These are phyloP conservation scores for Lampris megalopsis DNA, from an alignment of 2,113 vertebrate species.

Conservation along the genomic window DNA sequence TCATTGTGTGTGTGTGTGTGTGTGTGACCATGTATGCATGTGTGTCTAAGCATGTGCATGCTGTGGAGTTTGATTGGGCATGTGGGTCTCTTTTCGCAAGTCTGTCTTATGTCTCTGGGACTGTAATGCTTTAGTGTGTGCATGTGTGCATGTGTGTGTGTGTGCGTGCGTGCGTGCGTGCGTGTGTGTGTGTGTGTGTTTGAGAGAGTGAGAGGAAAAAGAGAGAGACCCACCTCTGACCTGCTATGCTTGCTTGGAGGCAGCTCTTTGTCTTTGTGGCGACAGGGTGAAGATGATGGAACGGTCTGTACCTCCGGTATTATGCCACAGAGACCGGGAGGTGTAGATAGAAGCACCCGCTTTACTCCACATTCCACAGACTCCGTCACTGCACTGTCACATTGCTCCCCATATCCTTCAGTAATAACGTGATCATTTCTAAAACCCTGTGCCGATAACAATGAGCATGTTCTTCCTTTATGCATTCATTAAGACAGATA, in stretches of 20 bases:
- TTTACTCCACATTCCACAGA: conserved; percentile 11
- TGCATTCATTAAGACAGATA: background rate
- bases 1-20: conserved; percentile 11
- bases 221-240: conserved; percentile 69
- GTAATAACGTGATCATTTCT: background rate
- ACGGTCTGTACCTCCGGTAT: conserved; percentile 48
- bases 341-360: conserved; percentile 29
- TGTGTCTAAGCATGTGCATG: no score
- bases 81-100: no score
- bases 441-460: background rate
- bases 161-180: background rate
- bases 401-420: conserved; percentile 9
- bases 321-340: conserved; percentile 57
- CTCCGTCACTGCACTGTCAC: conserved; percentile 16
- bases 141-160: background rate
- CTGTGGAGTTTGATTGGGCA: no score
- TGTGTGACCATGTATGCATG: background rate
- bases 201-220: background rate
- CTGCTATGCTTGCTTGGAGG: conserved; percentile 68
- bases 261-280: conserved; percentile 79
- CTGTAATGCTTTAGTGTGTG: background rate
- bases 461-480: background rate
- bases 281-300: conserved; percentile 79
- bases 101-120: no score
- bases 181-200: background rate